A percentile compares a stretch with the other conserved stretches of the same genome.
Evolutionary conservation across 2,113 vertebrate species (phyloP).

Genomic region (Cisticola juncidis): DNA sequence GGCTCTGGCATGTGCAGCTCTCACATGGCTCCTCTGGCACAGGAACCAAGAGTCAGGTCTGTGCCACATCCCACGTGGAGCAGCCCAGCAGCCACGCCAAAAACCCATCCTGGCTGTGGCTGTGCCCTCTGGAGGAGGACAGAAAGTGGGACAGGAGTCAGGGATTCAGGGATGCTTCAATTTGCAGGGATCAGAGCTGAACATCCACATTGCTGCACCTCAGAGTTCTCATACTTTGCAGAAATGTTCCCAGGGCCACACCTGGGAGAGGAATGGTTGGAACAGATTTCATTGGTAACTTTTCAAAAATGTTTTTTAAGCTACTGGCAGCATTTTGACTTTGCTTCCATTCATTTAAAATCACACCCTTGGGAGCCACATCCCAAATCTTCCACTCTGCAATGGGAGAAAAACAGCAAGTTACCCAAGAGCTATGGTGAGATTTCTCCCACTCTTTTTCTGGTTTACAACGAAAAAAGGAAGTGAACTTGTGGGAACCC

Average conservation of each 20-base stretch:
- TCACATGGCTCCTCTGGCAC: background rate
- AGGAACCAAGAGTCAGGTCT: background rate
- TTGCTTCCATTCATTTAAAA: background rate
- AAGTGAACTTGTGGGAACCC: background rate
- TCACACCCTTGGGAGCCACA: background rate
- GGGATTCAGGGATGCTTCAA: background rate
- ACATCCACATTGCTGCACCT: background rate
- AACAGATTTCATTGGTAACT: background rate
- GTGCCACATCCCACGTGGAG: background rate
- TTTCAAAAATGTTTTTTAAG: background rate
- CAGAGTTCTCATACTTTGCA: background rate
- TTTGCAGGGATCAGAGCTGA: background rate
- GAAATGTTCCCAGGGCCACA: background rate
- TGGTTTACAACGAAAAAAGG: background rate
- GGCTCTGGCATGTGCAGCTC: background rate
- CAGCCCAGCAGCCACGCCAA: background rate
- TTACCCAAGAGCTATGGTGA: background rate
- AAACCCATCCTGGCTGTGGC: background rate
- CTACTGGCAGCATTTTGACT: background rate
- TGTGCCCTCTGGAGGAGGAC: background rate
- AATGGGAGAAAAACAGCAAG: background rate
- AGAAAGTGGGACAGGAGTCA: background rate
- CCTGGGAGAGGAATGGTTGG: background rate
- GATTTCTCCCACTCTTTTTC: background rate
- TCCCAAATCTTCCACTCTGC: background rate